phyloP scores from a whole-genome alignment of 2,888 invertebrate species.

The Euzophera pinguis region DNA sequence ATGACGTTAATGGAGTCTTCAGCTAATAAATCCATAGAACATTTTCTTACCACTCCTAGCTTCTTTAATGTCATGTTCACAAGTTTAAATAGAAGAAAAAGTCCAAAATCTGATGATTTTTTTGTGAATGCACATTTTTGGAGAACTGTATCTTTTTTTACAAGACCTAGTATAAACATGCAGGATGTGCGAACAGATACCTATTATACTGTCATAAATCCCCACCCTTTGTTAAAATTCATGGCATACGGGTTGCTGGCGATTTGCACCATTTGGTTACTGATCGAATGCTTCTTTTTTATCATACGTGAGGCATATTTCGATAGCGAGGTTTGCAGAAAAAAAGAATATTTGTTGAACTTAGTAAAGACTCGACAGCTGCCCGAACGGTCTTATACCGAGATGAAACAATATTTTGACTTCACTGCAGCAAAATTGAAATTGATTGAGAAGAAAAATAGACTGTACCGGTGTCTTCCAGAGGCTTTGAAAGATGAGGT shows the following conservation, averaged over 20 bases:
- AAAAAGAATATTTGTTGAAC: background rate
- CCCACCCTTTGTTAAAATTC: background rate
- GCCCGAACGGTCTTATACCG: background rate
- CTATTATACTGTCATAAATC: background rate
- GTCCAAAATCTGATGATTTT: no score
- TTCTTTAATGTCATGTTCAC: no score
- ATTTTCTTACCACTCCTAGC: no score
- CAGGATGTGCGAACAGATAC: background rate
- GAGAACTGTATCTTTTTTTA: background rate
- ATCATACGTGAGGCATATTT: background rate
- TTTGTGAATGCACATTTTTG: no score
- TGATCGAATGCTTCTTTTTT: background rate
- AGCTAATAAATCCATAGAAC: no score
- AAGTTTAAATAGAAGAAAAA: no score
- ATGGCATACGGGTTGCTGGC: background rate
- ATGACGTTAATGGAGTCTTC: background rate
- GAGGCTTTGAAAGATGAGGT: constrained; percentile 28
- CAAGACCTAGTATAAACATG: background rate
- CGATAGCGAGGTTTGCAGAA: background rate
- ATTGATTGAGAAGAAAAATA: constrained; percentile 25
- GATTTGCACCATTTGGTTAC: background rate
- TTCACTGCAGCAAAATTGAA: constrained; percentile 11
- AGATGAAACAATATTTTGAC: background rate
- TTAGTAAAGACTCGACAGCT: background rate
- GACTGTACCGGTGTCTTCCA: constrained; percentile 27